Base-by-base conservation (phyloP, 1,140 invertebrate species). In the Lasioglossum baleicum region DNA sequence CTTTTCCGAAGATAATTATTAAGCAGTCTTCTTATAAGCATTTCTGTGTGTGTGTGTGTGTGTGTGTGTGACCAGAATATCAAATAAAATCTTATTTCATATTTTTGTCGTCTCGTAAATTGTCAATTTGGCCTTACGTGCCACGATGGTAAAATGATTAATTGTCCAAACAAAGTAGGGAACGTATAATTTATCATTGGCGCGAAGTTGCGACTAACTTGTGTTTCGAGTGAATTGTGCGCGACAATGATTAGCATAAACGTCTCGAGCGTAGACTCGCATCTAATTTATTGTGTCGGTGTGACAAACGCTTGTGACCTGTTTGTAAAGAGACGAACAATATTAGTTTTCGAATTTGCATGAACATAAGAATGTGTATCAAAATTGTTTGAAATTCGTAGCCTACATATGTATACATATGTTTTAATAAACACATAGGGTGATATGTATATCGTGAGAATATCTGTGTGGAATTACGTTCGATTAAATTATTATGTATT, bases 231-330 rank as follows among this genome's bases (percentile, higher is more conserved):
- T 7, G 8, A 20, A 8, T n/a, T 58, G n/a, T n/a, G 56, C 56
- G 17, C 17, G 56, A 7, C 7, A 58, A 58, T n/a, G 7, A n/a
- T 58, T 58, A 58, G 3, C 56, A 58, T 58, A 58, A 58, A n/a
- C 22, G 56, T n/a, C 56, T 7, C 17, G 20, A n/a, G n/a, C 17
- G 20, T 58, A n/a, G 20, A 20, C 56, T n/a, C 7, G 17, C n/a
- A 58, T 58, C 56, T 58, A n/a, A n/a, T n/a, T 58, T 58, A 58
- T 58, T n/a, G 7, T 58, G 7, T n/a, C 56, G 56, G 6, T 0
- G 20, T 58, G 56, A 58, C 56, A 58, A 58, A n/a, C 20, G 56
- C 56, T n/a, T n/a, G 56, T 58, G 56, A 58, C 56, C 56, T 58
- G n/a, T 58, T 58, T 58, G 56, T 20, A 20, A n/a, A 53, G 7